These are phyloP conservation scores for Acanthococcus lagerstroemiae DNA, from an alignment of 2,888 invertebrate genomes.

Conservation along the genomic window DNA sequence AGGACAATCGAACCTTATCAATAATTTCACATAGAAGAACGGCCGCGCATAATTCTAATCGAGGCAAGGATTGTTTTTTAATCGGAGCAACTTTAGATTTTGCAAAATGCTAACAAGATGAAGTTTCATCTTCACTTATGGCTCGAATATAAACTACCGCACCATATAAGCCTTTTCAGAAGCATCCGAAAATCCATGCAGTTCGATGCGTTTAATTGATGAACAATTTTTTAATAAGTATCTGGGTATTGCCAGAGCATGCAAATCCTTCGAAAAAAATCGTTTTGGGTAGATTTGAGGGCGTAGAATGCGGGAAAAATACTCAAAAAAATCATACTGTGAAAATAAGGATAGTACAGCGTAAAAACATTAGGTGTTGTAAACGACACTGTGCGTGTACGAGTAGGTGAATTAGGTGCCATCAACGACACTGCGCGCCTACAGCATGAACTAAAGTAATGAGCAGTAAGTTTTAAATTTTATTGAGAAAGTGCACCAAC, in stretches of 20 bases:
- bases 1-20: constrained; percentile 7
- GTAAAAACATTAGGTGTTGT: too few relatives aligned
- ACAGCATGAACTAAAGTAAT: too few relatives aligned
- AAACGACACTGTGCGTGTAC: too few relatives aligned
- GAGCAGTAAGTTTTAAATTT: too few relatives aligned
- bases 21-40: constrained; percentile 33
- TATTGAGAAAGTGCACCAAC: too few relatives aligned
- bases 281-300: too few relatives aligned
- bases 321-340: too few relatives aligned
- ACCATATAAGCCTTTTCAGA: constrained; percentile 35
- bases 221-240: not conserved
- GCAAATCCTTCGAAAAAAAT: too few relatives aligned
- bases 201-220: not conserved
- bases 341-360: too few relatives aligned
- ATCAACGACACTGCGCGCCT: too few relatives aligned
- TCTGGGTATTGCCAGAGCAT: not conserved
- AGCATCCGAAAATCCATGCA: constrained; percentile 36
- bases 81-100: constrained; percentile 39
- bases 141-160: constrained; percentile 35
- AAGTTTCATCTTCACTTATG: not conserved
- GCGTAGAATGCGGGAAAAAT: too few relatives aligned
- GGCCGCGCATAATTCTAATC: constrained; percentile 37
- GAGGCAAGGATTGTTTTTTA: constrained; percentile 35
- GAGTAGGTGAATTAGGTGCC: too few relatives aligned
- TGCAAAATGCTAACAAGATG: constrained; percentile 28